Conservation (phyloP, 2,888 invertebrate genomes). For the Dicyrtoma fusca region DNA sequence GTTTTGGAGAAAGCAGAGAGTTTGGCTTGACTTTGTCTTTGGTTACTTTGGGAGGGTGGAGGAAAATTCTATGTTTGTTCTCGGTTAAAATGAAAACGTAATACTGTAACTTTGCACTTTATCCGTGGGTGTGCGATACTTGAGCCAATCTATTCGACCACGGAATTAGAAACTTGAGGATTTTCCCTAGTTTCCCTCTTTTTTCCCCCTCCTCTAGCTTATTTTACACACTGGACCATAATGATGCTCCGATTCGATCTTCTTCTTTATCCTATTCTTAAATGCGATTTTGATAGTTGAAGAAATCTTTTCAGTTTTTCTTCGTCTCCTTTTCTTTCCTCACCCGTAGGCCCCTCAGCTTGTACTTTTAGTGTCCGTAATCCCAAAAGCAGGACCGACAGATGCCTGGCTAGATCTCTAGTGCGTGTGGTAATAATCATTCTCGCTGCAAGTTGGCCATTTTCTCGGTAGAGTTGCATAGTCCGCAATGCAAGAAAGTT, state of each 20-base stretch:
- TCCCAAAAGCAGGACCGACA: no score
- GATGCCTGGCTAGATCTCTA: no score
- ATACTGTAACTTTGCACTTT: slow-evolving; percentile 19
- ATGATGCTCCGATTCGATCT: slow-evolving; percentile 2
- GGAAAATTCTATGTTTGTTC: background rate
- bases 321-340: no score
- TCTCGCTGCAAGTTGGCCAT: no score
- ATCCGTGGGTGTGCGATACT: background rate
- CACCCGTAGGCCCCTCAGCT: no score
- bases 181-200: background rate
- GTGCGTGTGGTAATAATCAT: no score
- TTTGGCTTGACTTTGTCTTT: no score
- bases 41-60: no score
- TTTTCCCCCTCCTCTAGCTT: slow-evolving; percentile 5
- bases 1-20: background rate
- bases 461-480: no score
- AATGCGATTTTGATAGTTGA: slow-evolving; percentile 18
- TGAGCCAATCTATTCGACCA: slow-evolving; percentile 21
- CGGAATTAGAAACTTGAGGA: slow-evolving; percentile 23
- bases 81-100: slow-evolving; percentile 5
- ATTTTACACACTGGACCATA: slow-evolving; percentile 5
- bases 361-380: no score
- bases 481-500: no score
- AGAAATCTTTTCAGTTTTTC: slow-evolving; percentile 2
- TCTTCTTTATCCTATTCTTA: background rate